These are phyloP conservation scores for Meteorus cinctellus DNA, from an alignment of 2,888 invertebrate genomes.

Conservation along the genomic window DNA sequence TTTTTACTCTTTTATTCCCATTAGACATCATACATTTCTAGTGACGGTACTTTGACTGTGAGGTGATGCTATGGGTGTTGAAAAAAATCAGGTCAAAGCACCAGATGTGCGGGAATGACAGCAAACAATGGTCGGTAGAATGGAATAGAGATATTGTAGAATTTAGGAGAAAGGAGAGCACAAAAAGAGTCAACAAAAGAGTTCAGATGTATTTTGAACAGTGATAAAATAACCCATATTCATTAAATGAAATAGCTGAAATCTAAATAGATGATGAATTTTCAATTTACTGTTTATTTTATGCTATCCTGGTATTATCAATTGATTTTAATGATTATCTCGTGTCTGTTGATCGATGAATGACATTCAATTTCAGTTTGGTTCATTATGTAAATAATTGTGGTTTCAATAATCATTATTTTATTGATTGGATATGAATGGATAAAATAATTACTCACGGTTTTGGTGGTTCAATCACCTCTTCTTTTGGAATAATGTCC, in stretches of 20 bases:
- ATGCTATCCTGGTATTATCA: background rate
- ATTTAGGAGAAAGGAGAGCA: slow-evolving; percentile 6
- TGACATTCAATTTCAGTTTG: background rate
- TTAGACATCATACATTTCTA: background rate
- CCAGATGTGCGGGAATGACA: slow-evolving; percentile 14
- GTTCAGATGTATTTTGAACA: slow-evolving; percentile 15
- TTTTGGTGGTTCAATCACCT: slow-evolving; percentile 70
- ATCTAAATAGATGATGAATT: slow-evolving; percentile 6
- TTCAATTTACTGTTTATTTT: slow-evolving; percentile 20
- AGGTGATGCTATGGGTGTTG: background rate
- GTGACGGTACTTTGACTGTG: background rate
- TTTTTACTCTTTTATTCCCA: slow-evolving; percentile 7
- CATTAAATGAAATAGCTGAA: slow-evolving; percentile 27
- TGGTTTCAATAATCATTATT: background rate
- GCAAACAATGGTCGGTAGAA: slow-evolving; percentile 15
- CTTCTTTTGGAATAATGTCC: slow-evolving; percentile 66
- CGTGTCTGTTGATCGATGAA: background rate
- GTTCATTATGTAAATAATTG: background rate
- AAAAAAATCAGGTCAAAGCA: slow-evolving; percentile 27
- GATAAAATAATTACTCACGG: slow-evolving; percentile 65
- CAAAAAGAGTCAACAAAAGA: slow-evolving; percentile 20
- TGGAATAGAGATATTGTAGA: background rate
- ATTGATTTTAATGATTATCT: background rate
- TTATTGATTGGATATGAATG: background rate
- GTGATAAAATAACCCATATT: slow-evolving; percentile 18